phyloP scores from a whole-genome alignment of 2,888 invertebrate genomes.

The Drosophila merina region DNA sequence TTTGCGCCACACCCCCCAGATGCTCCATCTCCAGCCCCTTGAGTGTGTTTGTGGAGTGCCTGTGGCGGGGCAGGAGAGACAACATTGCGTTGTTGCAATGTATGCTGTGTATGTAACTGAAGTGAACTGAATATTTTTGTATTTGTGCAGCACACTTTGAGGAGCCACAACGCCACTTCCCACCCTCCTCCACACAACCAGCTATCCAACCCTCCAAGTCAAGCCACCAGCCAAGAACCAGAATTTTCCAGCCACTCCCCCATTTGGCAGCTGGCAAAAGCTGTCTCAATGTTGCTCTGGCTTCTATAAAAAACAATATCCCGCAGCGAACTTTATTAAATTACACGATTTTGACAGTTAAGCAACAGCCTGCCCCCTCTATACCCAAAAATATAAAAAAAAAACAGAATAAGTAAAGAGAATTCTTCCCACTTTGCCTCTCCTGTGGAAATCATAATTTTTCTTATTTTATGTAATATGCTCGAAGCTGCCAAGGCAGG shows the following conservation, averaged over 20 bases:
- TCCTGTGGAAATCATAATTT: constrained; percentile 69
- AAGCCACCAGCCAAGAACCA: not conserved
- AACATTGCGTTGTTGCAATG: constrained; percentile 45
- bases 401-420: not conserved
- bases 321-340: constrained; percentile 84
- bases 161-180: constrained; percentile 31
- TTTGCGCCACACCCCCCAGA: not conserved
- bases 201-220: not conserved
- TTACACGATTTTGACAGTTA: constrained; percentile 84
- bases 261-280: constrained; percentile 65
- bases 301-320: constrained; percentile 76
- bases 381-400: not conserved
- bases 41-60: constrained; percentile 25
- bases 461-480: constrained; percentile 73
- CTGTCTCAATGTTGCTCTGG: constrained; percentile 39
- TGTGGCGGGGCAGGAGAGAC: constrained; percentile 41
- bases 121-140: constrained; percentile 45
- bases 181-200: not conserved
- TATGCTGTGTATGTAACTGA: constrained; percentile 24
- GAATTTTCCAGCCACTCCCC: constrained; percentile 36
- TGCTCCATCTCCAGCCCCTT: not conserved
- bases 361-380: constrained; percentile 49
- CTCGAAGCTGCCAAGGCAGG: constrained; percentile 59
- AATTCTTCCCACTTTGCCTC: constrained; percentile 6
- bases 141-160: constrained; percentile 52